phyloP scores from a whole-genome alignment of 2,797 vertebrate genomes.

The Enteromius treurensis region DNA sequence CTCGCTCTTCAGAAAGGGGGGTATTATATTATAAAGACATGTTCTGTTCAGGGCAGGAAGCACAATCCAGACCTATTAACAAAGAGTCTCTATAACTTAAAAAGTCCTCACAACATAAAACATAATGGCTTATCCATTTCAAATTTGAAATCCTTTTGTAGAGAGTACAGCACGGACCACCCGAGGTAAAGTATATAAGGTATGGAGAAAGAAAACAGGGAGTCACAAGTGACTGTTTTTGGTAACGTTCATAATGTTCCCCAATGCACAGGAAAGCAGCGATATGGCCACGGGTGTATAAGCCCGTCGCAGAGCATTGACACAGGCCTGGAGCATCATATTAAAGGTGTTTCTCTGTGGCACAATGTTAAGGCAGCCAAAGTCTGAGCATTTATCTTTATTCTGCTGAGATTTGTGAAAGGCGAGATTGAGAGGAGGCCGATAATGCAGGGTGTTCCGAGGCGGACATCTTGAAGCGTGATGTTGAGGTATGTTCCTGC shows the following conservation, averaged over 20 bases:
- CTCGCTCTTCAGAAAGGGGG: slow-evolving; percentile 65
- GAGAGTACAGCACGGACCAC: background rate
- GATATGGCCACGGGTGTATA: slow-evolving; percentile 14
- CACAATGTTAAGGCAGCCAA: slow-evolving; percentile 58
- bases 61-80: slow-evolving; percentile 59
- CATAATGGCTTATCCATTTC: slow-evolving; percentile 49
- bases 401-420: slow-evolving; percentile 77
- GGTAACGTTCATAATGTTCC: slow-evolving; percentile 32
- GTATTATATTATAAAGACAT: slow-evolving; percentile 72
- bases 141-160: slow-evolving; percentile 50
- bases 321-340: slow-evolving; percentile 56
- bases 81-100: slow-evolving; percentile 58
- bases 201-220: background rate
- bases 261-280: background rate
- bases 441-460: slow-evolving; percentile 85
- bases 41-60: slow-evolving; percentile 57
- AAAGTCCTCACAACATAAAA: slow-evolving; percentile 52
- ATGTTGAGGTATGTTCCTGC: slow-evolving; percentile 96
- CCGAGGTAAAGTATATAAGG: background rate
- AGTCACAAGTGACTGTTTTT: slow-evolving; percentile 23
- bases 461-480: slow-evolving; percentile 91
- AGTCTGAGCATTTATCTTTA: slow-evolving; percentile 77
- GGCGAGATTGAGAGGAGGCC: slow-evolving; percentile 79
- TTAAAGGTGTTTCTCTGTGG: slow-evolving; percentile 62
- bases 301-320: slow-evolving; percentile 34